Evolutionary conservation across 2,113 vertebrate species (phyloP).

Genomic region (Jacana jacana): DNA sequence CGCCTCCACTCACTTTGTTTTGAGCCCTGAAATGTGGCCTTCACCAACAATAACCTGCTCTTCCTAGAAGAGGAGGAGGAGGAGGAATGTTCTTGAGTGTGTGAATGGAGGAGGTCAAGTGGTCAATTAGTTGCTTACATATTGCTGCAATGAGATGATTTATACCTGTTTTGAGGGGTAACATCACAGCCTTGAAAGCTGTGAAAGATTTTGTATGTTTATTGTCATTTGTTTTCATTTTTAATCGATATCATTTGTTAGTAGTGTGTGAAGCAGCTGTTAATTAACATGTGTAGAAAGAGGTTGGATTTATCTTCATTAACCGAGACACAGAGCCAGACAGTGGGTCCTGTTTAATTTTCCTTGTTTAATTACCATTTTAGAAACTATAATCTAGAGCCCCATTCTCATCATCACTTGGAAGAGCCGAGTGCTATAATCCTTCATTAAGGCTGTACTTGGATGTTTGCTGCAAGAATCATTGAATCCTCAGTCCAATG

Average conservation of each 20-base stretch:
- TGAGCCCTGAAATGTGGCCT: not conserved
- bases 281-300: not conserved
- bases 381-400: not conserved
- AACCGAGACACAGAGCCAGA: not conserved
- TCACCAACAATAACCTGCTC: not conserved
- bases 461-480: not conserved
- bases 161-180: not conserved
- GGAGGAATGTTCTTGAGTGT: not conserved
- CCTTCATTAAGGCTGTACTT: not conserved
- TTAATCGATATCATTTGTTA: not conserved
- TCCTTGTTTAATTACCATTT: not conserved
- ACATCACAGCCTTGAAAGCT: not conserved
- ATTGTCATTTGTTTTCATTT: not conserved
- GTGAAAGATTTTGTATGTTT: not conserved
- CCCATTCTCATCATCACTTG: not conserved
- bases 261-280: not conserved
- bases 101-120: not conserved
- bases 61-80: not conserved
- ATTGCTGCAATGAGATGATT: not conserved
- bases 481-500: fast-evolving
- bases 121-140: not conserved
- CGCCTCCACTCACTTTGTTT: not conserved
- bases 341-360: not conserved
- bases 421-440: not conserved
- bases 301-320: slow-evolving; percentile 34